Evolutionary conservation across 2,888 invertebrate species (phyloP), one percentile per base, ranked within the genome.

Genomic region (Callimorpha dominula): DNA sequence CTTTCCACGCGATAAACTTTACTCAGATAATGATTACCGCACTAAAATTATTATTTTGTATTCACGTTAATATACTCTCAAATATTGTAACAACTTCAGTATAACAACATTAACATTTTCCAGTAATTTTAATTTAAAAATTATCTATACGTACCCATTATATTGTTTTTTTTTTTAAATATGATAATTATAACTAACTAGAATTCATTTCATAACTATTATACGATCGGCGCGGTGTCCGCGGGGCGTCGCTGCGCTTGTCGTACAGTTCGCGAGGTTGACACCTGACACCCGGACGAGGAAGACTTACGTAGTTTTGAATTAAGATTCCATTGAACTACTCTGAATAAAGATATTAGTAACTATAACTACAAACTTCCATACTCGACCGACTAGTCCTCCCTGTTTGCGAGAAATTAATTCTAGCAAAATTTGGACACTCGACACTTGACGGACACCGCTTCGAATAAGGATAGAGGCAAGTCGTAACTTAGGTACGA

Each of bases 81-180:
- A 94, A 96, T 95, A 96, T 94, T 95, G 94, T 95, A 96, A 96
- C 96, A 96, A 96, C 93, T 94, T 95, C 93, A 90, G 92, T 94
- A 96, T 96, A 96, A 96, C 95, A 96, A 96, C 95, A 87, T 94
- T 94, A 96, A 96, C 95, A 95, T 93, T 95, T 93, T 91, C 90
- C 91, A 92, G 93, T 93, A 87, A 87, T 88, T 90, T 80, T 81
- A 82, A 72, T 84, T 91, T 90, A 88, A 89, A 91, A 93, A 93
- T 93, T 93, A 94, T 91, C 93, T 94, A 94, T 91, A 92, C 89
- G 88, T 92, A 93, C 88, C 88, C 91, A 89, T 89, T 87, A 90
- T 89, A 91, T 88, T 90, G 91, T 78, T 78, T 81, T 87, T 88
- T 87, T 88, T 89, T 84, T 57, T 54, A 68, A 90, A 88, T 90